Conservation (phyloP, 1,140 invertebrate species). For the Leguminivora glycinivorella region DNA sequence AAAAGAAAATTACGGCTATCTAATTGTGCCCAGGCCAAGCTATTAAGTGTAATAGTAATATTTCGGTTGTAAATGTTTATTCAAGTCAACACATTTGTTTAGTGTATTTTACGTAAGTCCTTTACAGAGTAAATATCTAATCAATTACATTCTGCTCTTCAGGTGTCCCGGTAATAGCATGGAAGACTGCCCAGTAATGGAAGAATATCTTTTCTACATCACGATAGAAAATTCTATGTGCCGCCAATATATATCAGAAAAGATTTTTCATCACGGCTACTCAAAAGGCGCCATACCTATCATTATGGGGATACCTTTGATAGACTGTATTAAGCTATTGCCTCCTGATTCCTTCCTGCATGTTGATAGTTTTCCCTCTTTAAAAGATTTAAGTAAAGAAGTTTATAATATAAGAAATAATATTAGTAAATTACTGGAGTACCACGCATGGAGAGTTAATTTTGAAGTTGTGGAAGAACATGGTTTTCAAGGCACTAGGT, state of each 20-base stretch:
- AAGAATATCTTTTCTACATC: conserved; percentile 84
- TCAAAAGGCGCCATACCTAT: conserved; percentile 81
- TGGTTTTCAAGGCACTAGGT: conserved; percentile 82
- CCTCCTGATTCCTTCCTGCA: conserved; percentile 85
- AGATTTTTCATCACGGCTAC: conserved; percentile 82
- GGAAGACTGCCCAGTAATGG: conserved; percentile 74
- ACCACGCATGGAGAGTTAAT: conserved; percentile 83
- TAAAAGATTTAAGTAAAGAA: conserved; percentile 77
- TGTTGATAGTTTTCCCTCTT: conserved; percentile 83
- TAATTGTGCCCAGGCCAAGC: too few relatives aligned
- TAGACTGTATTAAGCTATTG: conserved; percentile 75
- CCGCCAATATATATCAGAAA: conserved; percentile 83
- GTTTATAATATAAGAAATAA: conserved; percentile 72
- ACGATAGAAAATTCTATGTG: conserved; percentile 86
- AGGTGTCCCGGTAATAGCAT: conserved; percentile 80
- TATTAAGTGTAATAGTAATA: too few relatives aligned
- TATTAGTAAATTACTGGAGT: conserved; percentile 51
- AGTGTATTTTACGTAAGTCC: too few relatives aligned
- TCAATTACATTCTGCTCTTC: conserved; percentile 36
- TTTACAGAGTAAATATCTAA: too few relatives aligned
- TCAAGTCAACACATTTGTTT: too few relatives aligned
- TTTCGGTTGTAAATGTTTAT: too few relatives aligned
- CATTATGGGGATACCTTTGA: conserved; percentile 79
- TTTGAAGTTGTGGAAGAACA: conserved; percentile 85
- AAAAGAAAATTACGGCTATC: too few relatives aligned